These are phyloP conservation scores for Hecatera dysodea DNA, from an alignment of 2,888 invertebrate genomes.

Conservation along the genomic window DNA sequence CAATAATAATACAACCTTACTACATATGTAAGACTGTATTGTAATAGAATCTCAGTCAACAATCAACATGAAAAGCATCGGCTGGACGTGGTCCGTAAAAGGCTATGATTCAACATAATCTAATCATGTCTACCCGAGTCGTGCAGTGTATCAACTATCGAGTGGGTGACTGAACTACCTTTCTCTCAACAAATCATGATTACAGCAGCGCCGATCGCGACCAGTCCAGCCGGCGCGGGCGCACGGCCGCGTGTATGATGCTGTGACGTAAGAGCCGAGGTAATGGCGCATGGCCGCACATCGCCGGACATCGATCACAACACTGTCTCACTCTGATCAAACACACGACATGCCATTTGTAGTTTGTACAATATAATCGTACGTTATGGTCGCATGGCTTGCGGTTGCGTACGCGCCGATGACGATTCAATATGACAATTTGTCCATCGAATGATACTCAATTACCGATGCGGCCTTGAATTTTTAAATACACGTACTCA, in stretches of 20 bases:
- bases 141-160: constrained; percentile 38
- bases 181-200: constrained; percentile 59
- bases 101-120: constrained; percentile 22
- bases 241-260: constrained; percentile 43
- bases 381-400: constrained; percentile 6
- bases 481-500: background rate
- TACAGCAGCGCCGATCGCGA: constrained; percentile 53
- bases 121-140: constrained; percentile 31
- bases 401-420: constrained; percentile 38
- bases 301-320: constrained; percentile 32
- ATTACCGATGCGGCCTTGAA: constrained; percentile 39
- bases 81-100: background rate
- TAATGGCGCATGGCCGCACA: constrained; percentile 34
- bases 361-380: constrained; percentile 8
- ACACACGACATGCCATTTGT: background rate
- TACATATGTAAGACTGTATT: background rate
- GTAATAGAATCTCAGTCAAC: background rate
- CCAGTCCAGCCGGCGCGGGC: constrained; percentile 46
- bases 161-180: constrained; percentile 52
- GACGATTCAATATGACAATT: constrained; percentile 33
- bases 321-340: constrained; percentile 18
- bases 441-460: constrained; percentile 11
- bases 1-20: constrained; percentile 9
- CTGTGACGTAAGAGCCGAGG: constrained; percentile 57
- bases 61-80: constrained; percentile 9